A percentile compares a stretch with the other conserved stretches of the same genome.
Evolutionary conservation across 2,888 invertebrate species (phyloP).

Genomic region (Hypercompe scribonia): DNA sequence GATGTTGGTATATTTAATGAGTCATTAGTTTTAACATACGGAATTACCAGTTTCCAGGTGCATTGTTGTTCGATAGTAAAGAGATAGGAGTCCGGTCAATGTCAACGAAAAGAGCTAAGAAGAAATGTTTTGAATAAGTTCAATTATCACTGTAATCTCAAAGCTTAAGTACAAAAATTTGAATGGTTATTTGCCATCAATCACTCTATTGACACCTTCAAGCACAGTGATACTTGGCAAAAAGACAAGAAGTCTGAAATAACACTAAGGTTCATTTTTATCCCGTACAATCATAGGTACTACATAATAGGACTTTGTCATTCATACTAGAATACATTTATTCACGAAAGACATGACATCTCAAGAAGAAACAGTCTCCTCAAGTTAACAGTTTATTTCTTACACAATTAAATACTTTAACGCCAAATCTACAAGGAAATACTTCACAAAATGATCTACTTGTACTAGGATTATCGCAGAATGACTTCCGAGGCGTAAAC

Average conservation of each 20-base stretch:
- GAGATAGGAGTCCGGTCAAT: constrained; percentile 34
- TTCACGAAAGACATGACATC: no score
- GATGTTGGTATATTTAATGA: constrained; percentile 29
- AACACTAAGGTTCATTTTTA: background rate
- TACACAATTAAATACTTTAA: no score
- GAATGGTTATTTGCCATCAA: no score
- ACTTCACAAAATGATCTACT: no score
- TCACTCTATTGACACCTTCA: no score
- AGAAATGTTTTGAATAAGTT: background rate
- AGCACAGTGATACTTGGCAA: no score
- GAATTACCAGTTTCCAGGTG: constrained; percentile 43
- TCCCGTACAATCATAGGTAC: background rate
- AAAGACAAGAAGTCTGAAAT: background rate
- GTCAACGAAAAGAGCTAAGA: constrained; percentile 20
- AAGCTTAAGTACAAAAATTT: background rate
- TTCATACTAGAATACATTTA: no score
- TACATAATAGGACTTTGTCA: no score
- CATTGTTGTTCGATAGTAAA: constrained; percentile 35
- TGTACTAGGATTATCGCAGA: background rate
- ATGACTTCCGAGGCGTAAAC: background rate
- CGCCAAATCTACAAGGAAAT: no score
- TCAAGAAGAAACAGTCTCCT: no score
- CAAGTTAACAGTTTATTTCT: no score
- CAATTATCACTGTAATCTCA: background rate
- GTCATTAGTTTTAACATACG: constrained; percentile 44